Conservation (phyloP, 2,888 invertebrate genomes). For the Heliothis peltigera region DNA sequence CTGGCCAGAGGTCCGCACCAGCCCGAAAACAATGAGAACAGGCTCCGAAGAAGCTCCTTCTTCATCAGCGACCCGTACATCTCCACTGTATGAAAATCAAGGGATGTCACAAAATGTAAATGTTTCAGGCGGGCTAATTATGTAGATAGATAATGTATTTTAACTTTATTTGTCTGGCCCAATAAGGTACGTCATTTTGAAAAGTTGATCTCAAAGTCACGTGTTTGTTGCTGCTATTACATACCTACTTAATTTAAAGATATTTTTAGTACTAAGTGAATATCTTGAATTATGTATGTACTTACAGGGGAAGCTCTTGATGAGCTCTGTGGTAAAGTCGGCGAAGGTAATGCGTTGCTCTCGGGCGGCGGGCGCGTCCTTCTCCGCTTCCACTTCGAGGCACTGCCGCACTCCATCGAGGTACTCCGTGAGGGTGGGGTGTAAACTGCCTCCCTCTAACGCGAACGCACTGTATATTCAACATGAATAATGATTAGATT, state of each 20-base stretch:
- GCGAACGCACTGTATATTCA: conserved; percentile 92
- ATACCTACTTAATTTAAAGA: too few relatives aligned
- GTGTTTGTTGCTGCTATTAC: too few relatives aligned
- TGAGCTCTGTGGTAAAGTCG: conserved; percentile 97
- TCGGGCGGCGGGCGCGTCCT: conserved; percentile 95
- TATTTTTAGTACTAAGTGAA: not conserved
- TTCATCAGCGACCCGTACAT: conserved; percentile 95
- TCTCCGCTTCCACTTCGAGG: conserved; percentile 97
- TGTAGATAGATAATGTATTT: too few relatives aligned
- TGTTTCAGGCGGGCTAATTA: not conserved
- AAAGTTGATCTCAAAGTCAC: too few relatives aligned
- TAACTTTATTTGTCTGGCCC: too few relatives aligned
- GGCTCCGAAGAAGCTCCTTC: conserved; percentile 95
- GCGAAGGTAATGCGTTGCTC: conserved; percentile 98
- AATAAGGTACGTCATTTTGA: too few relatives aligned
- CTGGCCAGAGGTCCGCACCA: conserved; percentile 98
- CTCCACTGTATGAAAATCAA: conserved; percentile 92
- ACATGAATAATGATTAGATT: not conserved
- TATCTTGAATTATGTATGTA: not conserved
- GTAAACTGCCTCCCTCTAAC: conserved; percentile 95
- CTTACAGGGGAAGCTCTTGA: conserved; percentile 96
- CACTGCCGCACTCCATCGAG: conserved; percentile 98
- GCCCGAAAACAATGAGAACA: conserved; percentile 97
- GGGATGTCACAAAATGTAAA: not conserved
- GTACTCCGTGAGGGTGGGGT: conserved; percentile 97